A percentile compares a stretch with the other conserved stretches of the same genome.
These are phyloP conservation scores for Marisa cornuarietis DNA, from an alignment of 1,140 invertebrate species.

Conservation along the genomic window DNA sequence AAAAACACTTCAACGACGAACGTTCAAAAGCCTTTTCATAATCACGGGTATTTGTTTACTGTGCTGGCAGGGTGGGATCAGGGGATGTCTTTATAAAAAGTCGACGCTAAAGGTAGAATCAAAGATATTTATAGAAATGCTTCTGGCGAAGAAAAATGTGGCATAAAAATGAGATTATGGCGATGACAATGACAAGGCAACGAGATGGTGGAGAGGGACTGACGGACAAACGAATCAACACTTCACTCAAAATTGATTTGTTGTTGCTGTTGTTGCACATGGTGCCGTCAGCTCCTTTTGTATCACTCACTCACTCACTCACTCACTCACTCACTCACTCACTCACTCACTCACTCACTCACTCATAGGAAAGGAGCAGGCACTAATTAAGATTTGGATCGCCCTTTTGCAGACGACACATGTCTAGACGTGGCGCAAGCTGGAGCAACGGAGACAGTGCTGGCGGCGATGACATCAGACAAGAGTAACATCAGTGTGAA, in stretches of 20 bases:
- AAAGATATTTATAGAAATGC: too few relatives aligned
- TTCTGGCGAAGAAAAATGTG: neutral
- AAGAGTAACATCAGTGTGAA: constrained; percentile 21
- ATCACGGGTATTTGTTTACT: neutral
- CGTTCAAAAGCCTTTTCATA: too few relatives aligned
- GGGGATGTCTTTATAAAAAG: too few relatives aligned
- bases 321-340: constrained; percentile 12
- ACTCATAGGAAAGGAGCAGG: neutral
- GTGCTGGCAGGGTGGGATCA: too few relatives aligned
- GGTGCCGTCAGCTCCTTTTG: too few relatives aligned
- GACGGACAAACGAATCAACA: too few relatives aligned
- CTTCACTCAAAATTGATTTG: too few relatives aligned
- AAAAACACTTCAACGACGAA: too few relatives aligned
- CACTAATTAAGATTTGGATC: neutral
- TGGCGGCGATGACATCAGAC: constrained; percentile 30
- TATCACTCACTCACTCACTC: neutral
- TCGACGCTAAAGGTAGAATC: too few relatives aligned
- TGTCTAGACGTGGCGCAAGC: constrained; percentile 43
- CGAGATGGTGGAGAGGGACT: too few relatives aligned
- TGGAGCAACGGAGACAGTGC: constrained; percentile 33
- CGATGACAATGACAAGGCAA: too few relatives aligned
- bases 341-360: constrained; percentile 7
- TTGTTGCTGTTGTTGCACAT: too few relatives aligned
- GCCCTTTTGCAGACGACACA: constrained; percentile 32
- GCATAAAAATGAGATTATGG: neutral